phyloP scores from a whole-genome alignment of 2,797 vertebrate genomes.

The Tragelaphus eurycerus region DNA sequence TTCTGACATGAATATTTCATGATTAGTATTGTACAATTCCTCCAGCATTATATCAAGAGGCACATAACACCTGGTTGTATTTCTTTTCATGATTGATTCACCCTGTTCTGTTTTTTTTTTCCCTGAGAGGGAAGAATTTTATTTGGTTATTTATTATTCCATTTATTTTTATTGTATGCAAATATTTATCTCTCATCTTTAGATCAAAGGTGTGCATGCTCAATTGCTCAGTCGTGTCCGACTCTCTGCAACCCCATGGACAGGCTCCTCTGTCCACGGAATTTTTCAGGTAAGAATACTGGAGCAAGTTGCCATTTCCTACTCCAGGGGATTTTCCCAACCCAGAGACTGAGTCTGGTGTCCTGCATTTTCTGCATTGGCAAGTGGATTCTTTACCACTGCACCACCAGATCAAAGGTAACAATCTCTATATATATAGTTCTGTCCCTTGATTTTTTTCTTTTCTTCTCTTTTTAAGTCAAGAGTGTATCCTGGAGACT shows the following conservation, averaged over 20 bases:
- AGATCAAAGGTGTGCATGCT: background rate
- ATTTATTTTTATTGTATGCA: background rate
- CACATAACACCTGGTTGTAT: background rate
- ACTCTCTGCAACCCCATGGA: background rate
- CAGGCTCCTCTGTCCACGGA: background rate
- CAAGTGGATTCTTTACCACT: background rate
- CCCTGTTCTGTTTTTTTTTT: background rate
- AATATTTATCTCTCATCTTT: background rate
- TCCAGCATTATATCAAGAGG: background rate
- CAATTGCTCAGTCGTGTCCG: background rate
- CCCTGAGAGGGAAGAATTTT: background rate
- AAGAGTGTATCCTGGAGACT: background rate
- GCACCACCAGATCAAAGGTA: background rate
- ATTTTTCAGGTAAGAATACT: background rate
- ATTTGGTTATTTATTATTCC: background rate
- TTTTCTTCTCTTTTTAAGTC: background rate
- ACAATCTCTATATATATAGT: background rate
- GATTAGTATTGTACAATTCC: background rate
- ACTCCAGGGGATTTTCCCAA: background rate
- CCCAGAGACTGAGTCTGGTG: background rate
- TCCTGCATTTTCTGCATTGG: background rate
- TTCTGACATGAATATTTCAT: background rate
- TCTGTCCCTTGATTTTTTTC: background rate
- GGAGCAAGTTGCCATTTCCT: background rate
- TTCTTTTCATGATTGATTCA: background rate